phyloP scores from a whole-genome alignment of 1,140 invertebrate species.

The Caenorhabditis elegans region DNA sequence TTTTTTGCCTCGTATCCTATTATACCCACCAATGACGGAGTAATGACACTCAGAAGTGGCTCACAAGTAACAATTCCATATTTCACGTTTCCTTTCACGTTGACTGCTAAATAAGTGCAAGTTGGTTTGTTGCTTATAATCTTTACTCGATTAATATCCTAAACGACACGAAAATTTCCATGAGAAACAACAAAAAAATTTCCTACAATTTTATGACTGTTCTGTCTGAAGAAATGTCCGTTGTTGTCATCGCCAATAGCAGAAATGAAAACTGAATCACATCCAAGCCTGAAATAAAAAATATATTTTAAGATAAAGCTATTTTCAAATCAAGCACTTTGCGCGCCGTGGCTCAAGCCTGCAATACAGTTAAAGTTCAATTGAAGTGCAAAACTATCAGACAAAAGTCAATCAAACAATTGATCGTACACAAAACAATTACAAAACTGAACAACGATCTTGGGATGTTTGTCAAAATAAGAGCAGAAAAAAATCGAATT shows the following conservation, averaged over 20 bases:
- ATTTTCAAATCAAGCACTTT: too few species aligned
- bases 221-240: conserved; percentile 29
- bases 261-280: conserved; percentile 75
- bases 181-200: neutral
- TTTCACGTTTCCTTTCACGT: conserved; percentile 51
- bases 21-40: conserved; percentile 46
- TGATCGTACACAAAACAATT: too few species aligned
- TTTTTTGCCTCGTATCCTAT: too few species aligned
- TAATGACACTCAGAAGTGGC: conserved; percentile 39
- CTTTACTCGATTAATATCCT: conserved; percentile 29
- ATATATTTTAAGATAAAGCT: neutral
- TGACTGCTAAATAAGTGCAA: conserved; percentile 53
- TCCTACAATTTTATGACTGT: conserved; percentile 41
- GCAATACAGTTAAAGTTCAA: too few species aligned
- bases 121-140: conserved; percentile 44
- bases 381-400: too few species aligned
- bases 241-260: conserved; percentile 76
- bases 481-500: too few species aligned
- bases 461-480: too few species aligned
- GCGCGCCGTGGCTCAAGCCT: too few species aligned
- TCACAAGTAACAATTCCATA: conserved; percentile 51
- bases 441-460: too few species aligned
- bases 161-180: too few species aligned
- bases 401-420: too few species aligned
- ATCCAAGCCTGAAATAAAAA: conserved; percentile 70